phyloP scores from a whole-genome alignment of 2,113 vertebrate species.

The Lophochroa leadbeateri region DNA sequence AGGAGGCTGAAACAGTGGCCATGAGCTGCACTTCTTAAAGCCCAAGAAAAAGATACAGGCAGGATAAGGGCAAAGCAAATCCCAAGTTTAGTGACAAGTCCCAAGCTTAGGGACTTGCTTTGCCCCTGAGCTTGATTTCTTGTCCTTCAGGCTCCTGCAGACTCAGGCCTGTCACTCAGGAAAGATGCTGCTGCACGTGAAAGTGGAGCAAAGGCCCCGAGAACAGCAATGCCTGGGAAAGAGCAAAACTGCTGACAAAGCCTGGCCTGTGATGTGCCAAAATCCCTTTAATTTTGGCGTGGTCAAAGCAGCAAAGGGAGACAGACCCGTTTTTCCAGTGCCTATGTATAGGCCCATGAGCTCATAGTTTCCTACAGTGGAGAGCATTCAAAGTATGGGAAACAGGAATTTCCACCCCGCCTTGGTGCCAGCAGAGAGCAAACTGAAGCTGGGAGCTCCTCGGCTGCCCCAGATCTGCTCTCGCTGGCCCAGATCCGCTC shows the following conservation, averaged over 20 bases:
- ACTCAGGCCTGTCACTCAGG: neutral
- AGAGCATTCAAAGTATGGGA: neutral
- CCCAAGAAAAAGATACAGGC: accelerated
- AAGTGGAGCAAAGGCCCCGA: neutral
- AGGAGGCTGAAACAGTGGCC: neutral
- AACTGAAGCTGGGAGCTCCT: neutral
- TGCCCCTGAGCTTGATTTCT: neutral
- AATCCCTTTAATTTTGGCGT: neutral
- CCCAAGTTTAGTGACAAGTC: neutral
- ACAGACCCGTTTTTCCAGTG: conserved; percentile 1
- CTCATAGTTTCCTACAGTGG: neutral
- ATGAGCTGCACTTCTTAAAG: neutral
- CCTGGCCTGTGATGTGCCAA: neutral
- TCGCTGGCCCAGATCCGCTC: neutral
- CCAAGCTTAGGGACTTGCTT: neutral
- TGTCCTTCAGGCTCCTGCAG: neutral
- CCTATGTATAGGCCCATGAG: conserved; percentile 22
- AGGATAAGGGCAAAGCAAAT: neutral
- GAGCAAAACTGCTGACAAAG: neutral
- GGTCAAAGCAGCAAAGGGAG: neutral
- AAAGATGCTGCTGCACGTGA: accelerated
- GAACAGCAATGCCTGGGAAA: neutral
- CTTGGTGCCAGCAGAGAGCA: neutral
- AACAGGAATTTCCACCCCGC: conserved; percentile 23
- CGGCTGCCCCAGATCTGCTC: neutral